These are phyloP conservation scores for Sipha flava DNA, from an alignment of 1,140 invertebrate genomes.

Conservation along the genomic window DNA sequence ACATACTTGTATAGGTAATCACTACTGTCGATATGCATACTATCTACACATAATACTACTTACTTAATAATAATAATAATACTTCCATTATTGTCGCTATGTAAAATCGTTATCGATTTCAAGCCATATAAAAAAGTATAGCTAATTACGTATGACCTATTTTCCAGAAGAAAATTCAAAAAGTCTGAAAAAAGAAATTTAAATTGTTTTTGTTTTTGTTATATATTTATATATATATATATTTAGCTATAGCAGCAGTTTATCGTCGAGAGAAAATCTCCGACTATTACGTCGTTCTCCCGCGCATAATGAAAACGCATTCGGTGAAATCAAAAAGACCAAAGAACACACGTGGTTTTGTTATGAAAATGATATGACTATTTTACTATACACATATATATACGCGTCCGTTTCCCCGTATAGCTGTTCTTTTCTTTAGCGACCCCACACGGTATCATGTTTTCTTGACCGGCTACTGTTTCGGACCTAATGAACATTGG, in stretches of 20 bases:
- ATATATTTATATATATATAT: too few relatives aligned
- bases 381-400: neutral
- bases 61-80: too few relatives aligned
- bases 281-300: too few relatives aligned
- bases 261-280: too few relatives aligned
- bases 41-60: too few relatives aligned
- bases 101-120: neutral
- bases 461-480: constrained; percentile 28
- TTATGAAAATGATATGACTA: constrained; percentile 16
- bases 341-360: constrained; percentile 17
- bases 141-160: neutral
- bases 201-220: too few relatives aligned
- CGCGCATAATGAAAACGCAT: constrained; percentile 13
- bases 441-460: constrained; percentile 27
- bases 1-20: neutral
- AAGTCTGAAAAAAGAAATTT: too few relatives aligned
- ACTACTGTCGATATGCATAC: too few relatives aligned
- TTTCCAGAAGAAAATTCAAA: too few relatives aligned
- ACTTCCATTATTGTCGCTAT: neutral
- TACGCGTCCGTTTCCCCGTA: neutral
- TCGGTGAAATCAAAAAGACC: constrained; percentile 25
- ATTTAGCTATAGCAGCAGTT: too few relatives aligned
- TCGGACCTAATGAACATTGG: constrained; percentile 14
- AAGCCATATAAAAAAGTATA: neutral
- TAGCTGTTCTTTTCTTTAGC: neutral